Evolutionary conservation across 1,140 invertebrate genomes (phyloP).

Genomic region (Danaus melanippus): DNA sequence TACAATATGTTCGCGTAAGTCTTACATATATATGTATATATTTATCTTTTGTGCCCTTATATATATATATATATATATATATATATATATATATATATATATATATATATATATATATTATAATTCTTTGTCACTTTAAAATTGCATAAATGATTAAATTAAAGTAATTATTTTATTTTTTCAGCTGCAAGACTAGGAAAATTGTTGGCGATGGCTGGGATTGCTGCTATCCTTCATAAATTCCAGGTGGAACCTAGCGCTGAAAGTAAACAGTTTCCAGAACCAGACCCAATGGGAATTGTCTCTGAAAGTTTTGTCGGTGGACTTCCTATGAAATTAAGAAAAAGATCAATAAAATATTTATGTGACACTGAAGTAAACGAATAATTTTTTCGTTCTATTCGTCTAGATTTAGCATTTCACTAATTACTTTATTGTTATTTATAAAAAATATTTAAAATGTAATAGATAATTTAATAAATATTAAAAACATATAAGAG

Average conservation of each 20-base stretch:
- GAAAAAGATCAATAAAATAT: constrained; percentile 17
- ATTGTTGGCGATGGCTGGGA: constrained; percentile 51
- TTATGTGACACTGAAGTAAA: too few relatives aligned
- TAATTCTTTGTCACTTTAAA: too few relatives aligned
- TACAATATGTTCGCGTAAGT: too few relatives aligned
- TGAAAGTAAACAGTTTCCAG: constrained; percentile 24
- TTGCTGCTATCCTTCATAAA: constrained; percentile 48
- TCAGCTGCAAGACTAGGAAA: constrained; percentile 50
- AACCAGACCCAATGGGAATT: constrained; percentile 38
- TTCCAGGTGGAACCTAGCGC: constrained; percentile 44
- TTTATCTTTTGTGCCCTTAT: too few relatives aligned
- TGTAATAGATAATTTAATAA: constrained; percentile 2
- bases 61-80: too few relatives aligned
- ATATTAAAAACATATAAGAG: not conserved
- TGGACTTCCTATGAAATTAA: constrained; percentile 44
- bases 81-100: too few relatives aligned
- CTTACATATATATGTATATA: too few relatives aligned
- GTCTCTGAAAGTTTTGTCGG: constrained; percentile 43
- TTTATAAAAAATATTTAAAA: not conserved
- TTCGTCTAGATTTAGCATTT: too few relatives aligned
- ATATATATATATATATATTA: too few relatives aligned
- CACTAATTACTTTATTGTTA: not conserved
- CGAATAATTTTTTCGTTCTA: too few relatives aligned
- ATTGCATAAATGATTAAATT: not conserved
- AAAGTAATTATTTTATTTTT: constrained; percentile 18